Base-by-base conservation (phyloP, 2,888 invertebrate genomes). In the Xylophagus ater region DNA sequence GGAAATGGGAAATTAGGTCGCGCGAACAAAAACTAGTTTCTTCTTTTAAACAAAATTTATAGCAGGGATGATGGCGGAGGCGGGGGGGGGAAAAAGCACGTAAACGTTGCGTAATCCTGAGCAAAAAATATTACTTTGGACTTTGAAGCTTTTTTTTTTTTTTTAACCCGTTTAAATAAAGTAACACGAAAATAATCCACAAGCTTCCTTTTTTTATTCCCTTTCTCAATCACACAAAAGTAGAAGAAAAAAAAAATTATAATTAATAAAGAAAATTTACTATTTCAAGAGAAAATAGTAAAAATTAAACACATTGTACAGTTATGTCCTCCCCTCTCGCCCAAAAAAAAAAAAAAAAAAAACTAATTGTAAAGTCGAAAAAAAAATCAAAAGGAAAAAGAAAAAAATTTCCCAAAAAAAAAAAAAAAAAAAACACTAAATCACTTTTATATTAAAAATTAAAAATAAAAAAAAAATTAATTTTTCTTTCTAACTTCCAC, bases 401-500 rank as follows among this genome's bases (percentile, higher is more conserved):
- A 20, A 13, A 7, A 10, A 23, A 23, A 23, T 23, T 23, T n/a
- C 10, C 13, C 13, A 26, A 26, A 26, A 9, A 23, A 23, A 26
- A 26, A 26, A 26, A 6, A n/a, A 10, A 13, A 26, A 26, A 25
- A 23, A 23, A 10, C 26, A 26, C 26, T 26, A 12, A 26, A 8
- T 9, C 6, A 23, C 23, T 9, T 8, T 7, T 9, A 23, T 7
- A 23, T 7, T 23, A 8, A 23, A 8, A 12, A 14, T 32, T 32
- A 20, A 32, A 3, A n/a, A 32, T 10, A 9, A 6, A 19, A 19
- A 20, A 32, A 17, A 20, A 30, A 18, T 17, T 21, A 41, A 44
- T 44, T 40, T 44, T 54, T 51, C 49, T 19, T 51, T 47, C 45
- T 47, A 54, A 47, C 55, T 57, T 54, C 51, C 54, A 54, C 55